Base-by-base conservation (phyloP, 2,888 invertebrate genomes). In the Rhaphigaster nebulosa region DNA sequence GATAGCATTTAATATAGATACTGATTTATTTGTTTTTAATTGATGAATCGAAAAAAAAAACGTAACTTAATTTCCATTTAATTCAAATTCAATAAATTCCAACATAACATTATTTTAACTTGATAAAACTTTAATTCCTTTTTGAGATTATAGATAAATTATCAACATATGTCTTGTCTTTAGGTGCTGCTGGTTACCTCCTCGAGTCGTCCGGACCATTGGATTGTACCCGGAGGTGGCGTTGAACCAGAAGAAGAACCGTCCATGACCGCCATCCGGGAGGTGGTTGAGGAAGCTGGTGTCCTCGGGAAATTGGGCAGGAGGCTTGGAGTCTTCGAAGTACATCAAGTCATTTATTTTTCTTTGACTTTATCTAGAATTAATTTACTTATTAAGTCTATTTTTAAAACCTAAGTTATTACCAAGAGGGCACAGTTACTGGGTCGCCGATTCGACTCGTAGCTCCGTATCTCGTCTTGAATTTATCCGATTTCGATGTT, bases 171-270 rank as follows among this genome's bases (percentile, higher is more conserved):
- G 26, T 60, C 10, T 91, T 92, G 91, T 92, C 92, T 94, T 56
- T 93, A 99, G 99, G 97, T 99, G 93, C 95, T 99, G 92, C 94
- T 99, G 94, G 98, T 99, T 94, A 97, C 98, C 92, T 98, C 98
- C 92, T 98, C 98, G 92, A 96, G 98, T 93, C 96, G 97, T 93
- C 97, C 97, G 6, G 98, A 98, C 94, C 96, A 97, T 94, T 99
- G 99, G 99, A 98, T 99, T 93, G 98, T 99, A 92, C n/a, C 99
- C 90, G 99, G 99, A 91, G 99, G 99, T 80, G 99, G 99, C 70
- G 97, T 99, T 91, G 99, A 99, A 94, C 98, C 98, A 0, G 98
- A 99, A 93, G 97, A 98, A 93, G 96, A 96, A 93, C 96, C 98
- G 56, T 96, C 97, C 92, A 97, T 97, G 92, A 98, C 99, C 45